phyloP scores from a whole-genome alignment of 2,113 vertebrate genomes.

The Salminus brasiliensis region DNA sequence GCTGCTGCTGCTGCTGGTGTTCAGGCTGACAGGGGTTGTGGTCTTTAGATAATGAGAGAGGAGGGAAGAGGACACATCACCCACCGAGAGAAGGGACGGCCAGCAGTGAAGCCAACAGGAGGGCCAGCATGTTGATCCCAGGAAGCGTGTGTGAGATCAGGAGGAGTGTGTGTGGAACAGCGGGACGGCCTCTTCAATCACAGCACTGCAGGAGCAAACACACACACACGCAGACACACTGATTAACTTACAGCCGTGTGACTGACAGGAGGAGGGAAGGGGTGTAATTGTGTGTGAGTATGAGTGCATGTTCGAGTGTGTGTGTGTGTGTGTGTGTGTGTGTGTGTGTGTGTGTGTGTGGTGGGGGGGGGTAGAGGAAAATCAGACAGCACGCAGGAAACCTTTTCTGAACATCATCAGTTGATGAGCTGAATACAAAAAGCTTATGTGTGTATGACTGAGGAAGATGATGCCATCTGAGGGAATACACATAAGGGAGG shows the following conservation, averaged over 20 bases:
- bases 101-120: conserved; percentile 70
- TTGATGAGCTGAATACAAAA: background rate
- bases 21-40: conserved; percentile 6
- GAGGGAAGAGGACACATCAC: conserved; percentile 50
- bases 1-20: background rate
- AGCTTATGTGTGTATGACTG: background rate
- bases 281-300: background rate
- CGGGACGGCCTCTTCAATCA: conserved; percentile 63
- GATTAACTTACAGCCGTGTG: conserved; percentile 21
- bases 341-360: conserved; percentile 8
- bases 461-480: background rate
- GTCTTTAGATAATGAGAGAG: conserved; percentile 18
- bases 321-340: conserved; percentile 2
- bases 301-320: conserved; percentile 28
- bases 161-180: conserved; percentile 22
- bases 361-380: background rate
- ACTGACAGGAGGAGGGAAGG: background rate
- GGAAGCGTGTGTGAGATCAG: conserved; percentile 39
- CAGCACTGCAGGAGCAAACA: conserved; percentile 61
- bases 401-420: background rate
- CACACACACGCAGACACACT: conserved; percentile 39
- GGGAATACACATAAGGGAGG: background rate
- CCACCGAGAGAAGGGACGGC: conserved; percentile 68
- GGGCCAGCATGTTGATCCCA: conserved; percentile 65
- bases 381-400: background rate